Evolutionary conservation across 2,797 vertebrate genomes (phyloP), one percentile per base, ranked within the genome.

Genomic region (Dromococcyx pavoninus): DNA sequence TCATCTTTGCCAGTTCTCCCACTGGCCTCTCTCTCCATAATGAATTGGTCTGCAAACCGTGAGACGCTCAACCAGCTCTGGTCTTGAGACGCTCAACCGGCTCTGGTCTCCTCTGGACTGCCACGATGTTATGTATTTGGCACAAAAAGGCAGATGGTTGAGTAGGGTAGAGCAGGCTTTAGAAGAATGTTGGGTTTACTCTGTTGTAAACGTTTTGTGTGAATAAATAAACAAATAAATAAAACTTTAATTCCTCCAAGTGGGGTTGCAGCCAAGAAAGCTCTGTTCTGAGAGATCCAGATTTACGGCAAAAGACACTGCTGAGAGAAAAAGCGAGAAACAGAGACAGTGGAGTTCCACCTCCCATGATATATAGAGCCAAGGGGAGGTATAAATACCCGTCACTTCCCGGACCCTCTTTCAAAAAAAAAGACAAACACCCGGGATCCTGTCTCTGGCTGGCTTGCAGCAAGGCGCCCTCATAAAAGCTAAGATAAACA

Each of bases 401-500:
- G 43, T 92, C 77, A 93, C 88, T 97, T 89, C 93, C 91, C 93
- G 95, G 95, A 97, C 95, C 97, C 95, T 96, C 96, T 96, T 95
- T 92, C 46, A 70, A 96, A 97, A 94, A 93, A 97, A 96, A 95
- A 97, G 97, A 97, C 98, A 98, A 98, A 98, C 97, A 97, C 97
- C 91, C 97, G 97, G 96, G 97, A 97, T 98, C 96, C 98, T 98
- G 98, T 98, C 98, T 98, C 97, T 98, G 97, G 95, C 91, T 91
- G 97, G 89, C 97, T 97, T 97, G 97, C 95, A 97, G 97, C 97
- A 96, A 98, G 98, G 98, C 98, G 97, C 98, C 98, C 98, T 98
- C 97, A 97, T 98, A 98, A 98, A 98, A 98, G 97, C 97, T 97
- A 98, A 98, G 97, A 98, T 98, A 98, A 98, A 98, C 98, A 98